Percentiles rank a stretch among this genome's conserved stretches.
phyloP scores from a whole-genome alignment of 2,888 invertebrate species.

The Latrodectus hesperus region DNA sequence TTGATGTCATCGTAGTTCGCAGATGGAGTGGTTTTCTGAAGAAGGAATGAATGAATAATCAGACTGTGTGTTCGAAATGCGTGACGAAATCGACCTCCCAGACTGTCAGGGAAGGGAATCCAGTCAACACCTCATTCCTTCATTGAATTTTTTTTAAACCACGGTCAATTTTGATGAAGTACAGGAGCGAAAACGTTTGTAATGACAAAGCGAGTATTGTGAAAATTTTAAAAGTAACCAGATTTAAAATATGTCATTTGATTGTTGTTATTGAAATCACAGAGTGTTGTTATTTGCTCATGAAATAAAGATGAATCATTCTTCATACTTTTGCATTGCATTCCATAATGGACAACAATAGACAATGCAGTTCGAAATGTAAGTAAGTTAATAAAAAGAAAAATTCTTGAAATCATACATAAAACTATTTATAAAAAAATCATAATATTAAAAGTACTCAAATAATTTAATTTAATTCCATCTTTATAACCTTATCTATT shows the following conservation, averaged over 20 bases:
- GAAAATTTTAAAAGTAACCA: background rate
- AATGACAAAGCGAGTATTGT: background rate
- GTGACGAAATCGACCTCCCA: conserved; percentile 35
- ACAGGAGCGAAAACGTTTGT: conserved; percentile 10
- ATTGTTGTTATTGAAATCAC: no score
- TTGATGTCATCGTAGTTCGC: background rate
- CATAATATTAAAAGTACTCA: no score
- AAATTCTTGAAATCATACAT: no score
- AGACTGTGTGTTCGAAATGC: conserved; percentile 17
- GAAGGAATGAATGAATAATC: conserved; percentile 1
- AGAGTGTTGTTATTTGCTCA: no score
- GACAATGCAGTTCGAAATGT: no score
- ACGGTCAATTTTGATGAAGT: conserved; percentile 17
- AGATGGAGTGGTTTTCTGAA: background rate
- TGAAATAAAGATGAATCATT: no score
- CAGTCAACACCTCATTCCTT: background rate
- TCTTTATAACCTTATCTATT: no score
- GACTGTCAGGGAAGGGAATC: background rate
- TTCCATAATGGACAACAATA: no score
- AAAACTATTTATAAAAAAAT: no score
- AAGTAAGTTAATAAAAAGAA: no score
- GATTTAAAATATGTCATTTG: background rate
- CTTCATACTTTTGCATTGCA: no score
- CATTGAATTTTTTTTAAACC: background rate
- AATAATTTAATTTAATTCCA: no score